Conservation (phyloP, 2,888 invertebrate genomes). For the Synanthedon tipuliformis region DNA sequence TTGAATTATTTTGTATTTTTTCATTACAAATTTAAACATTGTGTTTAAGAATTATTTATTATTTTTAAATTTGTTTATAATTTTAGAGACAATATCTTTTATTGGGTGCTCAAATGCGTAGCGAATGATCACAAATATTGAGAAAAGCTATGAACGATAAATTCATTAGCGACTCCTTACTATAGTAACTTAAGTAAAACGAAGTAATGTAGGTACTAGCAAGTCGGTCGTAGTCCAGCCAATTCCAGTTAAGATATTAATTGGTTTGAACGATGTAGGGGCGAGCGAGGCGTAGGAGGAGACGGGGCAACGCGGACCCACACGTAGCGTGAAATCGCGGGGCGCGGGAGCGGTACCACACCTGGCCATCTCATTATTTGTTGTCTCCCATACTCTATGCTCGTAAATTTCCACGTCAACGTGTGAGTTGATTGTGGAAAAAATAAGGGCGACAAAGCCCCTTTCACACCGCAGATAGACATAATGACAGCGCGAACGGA, state of each 20-base stretch:
- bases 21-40: no score
- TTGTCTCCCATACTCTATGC: conserved; percentile 66
- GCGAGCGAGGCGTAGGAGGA: conserved; percentile 14
- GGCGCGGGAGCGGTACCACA: conserved; percentile 48
- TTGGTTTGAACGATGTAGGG: conserved; percentile 34
- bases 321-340: conserved; percentile 67
- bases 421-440: conserved; percentile 66
- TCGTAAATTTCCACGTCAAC: conserved; percentile 69
- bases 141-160: no score
- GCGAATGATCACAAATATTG: no score
- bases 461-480: conserved; percentile 55
- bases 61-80: no score
- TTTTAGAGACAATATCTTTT: no score
- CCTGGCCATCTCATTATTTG: conserved; percentile 58
- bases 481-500: conserved; percentile 34
- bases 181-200: conserved; percentile 36
- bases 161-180: conserved; percentile 10
- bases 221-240: conserved; percentile 31
- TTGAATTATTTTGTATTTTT: no score
- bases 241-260: conserved; percentile 62
- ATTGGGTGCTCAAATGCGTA: no score
- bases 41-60: no score
- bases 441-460: conserved; percentile 56
- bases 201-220: conserved; percentile 24
- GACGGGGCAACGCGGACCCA: conserved; percentile 36